Evolutionary conservation across 2,113 vertebrate genomes (phyloP).

Genomic region (Galeopterus variegatus): DNA sequence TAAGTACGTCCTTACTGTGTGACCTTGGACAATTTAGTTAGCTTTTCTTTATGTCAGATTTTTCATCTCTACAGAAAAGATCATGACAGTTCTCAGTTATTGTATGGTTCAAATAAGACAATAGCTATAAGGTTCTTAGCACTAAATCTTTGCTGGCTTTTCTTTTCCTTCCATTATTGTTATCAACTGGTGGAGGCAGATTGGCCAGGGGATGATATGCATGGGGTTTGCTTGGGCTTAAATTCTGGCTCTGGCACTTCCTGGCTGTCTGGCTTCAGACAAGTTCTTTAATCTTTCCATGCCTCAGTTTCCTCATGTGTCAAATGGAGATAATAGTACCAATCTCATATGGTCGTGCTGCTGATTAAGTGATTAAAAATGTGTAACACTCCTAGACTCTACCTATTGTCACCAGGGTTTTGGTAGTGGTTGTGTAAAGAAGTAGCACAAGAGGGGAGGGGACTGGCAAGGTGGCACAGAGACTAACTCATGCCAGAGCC

Average conservation of each 20-base stretch:
- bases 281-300: no score
- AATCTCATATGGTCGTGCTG: background rate
- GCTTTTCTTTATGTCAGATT: background rate
- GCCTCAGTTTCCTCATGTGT: no score
- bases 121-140: background rate
- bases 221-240: background rate
- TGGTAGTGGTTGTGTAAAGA: background rate
- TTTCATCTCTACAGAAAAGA: background rate
- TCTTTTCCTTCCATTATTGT: background rate
- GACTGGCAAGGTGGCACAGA: background rate
- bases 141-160: background rate
- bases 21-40: background rate
- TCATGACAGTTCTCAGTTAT: background rate
- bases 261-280: background rate
- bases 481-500: background rate
- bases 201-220: background rate
- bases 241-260: background rate
- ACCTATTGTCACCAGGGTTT: background rate
- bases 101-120: background rate
- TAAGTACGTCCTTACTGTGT: background rate
- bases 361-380: background rate
- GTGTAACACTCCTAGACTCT: background rate
- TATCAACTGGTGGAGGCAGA: background rate
- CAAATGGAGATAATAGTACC: background rate
- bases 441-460: background rate